Conservation (phyloP, 2,113 vertebrate genomes). For the Vicugna pacos region DNA sequence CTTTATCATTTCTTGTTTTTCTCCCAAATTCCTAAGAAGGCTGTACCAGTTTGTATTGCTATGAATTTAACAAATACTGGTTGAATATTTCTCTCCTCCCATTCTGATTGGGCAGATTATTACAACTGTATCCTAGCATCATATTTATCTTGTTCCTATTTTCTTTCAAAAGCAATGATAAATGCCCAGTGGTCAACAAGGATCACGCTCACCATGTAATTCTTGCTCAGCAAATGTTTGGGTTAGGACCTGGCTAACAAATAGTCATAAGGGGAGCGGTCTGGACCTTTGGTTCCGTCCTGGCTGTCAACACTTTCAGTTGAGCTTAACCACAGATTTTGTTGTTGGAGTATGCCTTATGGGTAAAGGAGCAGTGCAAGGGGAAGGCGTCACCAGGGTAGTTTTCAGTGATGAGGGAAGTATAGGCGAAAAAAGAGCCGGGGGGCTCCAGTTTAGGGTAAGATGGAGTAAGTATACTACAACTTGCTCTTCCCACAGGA, state of each 20-base stretch:
- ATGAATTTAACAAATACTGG: conserved; percentile 24
- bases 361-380: background rate
- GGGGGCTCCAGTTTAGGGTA: background rate
- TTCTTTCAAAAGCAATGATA: background rate
- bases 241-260: background rate
- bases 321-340: background rate
- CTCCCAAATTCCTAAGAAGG: background rate
- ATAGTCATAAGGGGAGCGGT: background rate
- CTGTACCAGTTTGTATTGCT: background rate
- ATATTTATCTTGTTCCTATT: background rate
- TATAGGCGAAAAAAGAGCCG: background rate
- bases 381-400: background rate
- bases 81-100: background rate
- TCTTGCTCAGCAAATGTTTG: background rate
- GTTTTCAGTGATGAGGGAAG: background rate
- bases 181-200: background rate
- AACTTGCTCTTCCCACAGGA: background rate
- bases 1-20: background rate
- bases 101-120: background rate
- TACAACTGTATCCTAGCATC: background rate
- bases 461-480: background rate
- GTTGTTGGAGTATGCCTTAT: background rate
- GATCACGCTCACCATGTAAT: background rate
- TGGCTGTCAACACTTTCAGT: background rate
- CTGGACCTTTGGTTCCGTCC: background rate